Conservation (phyloP, 2,888 invertebrate species). For the Microchrysa polita region DNA sequence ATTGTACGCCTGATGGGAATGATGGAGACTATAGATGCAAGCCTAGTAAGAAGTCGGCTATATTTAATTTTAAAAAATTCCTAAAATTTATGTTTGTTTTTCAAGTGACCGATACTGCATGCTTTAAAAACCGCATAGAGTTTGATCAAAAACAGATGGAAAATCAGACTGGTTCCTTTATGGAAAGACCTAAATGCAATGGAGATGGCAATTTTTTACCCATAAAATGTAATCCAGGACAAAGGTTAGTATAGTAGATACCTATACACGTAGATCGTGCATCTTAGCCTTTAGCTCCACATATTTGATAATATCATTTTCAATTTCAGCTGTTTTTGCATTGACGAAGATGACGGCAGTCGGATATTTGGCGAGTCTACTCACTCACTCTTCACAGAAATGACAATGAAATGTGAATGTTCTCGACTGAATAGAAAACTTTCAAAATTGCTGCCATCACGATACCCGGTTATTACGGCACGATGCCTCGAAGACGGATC, state of each 20-base stretch:
- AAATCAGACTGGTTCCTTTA: conserved; percentile 68
- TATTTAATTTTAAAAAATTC: conserved; percentile 23
- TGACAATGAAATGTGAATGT: conserved; percentile 71
- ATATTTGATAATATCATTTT: too few relatives aligned
- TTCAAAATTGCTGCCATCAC: conserved; percentile 53
- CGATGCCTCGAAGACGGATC: conserved; percentile 74
- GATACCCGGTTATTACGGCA: conserved; percentile 64
- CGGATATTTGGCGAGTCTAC: conserved; percentile 74
- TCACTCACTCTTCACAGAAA: conserved; percentile 62
- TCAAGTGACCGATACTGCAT: conserved; percentile 51
- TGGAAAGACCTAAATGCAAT: conserved; percentile 71
- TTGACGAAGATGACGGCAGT: conserved; percentile 69
- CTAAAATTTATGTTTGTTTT: conserved; percentile 11
- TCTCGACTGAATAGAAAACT: conserved; percentile 66
- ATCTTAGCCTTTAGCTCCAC: too few relatives aligned
- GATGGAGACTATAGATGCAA: conserved; percentile 62
- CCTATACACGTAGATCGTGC: too few relatives aligned
- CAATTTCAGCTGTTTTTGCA: conserved; percentile 69
- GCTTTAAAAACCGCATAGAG: conserved; percentile 53
- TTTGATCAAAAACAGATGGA: conserved; percentile 66
- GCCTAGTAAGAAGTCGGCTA: conserved; percentile 64
- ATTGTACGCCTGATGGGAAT: conserved; percentile 45
- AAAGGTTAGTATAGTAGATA: conserved; percentile 67
- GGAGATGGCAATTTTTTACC: conserved; percentile 70
- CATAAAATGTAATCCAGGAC: conserved; percentile 72